phyloP scores from a whole-genome alignment of 2,113 vertebrate species.

The Pseudorectes ferrugineus region DNA sequence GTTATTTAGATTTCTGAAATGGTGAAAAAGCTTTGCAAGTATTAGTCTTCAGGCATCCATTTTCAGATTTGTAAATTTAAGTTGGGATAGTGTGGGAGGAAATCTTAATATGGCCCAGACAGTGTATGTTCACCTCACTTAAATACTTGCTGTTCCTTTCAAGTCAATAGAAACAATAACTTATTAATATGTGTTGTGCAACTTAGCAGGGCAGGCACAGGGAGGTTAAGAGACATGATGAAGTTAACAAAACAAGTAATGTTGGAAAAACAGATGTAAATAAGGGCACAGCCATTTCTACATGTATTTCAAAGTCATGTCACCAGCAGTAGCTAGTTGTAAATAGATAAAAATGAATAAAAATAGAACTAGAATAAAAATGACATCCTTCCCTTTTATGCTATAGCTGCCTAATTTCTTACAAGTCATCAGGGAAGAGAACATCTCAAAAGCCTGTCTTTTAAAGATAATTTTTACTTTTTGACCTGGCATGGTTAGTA shows the following conservation, averaged over 20 bases:
- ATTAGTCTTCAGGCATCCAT: background rate
- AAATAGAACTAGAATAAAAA: background rate
- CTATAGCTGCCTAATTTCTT: background rate
- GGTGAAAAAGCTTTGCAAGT: background rate
- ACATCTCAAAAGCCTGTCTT: background rate
- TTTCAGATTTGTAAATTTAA: background rate
- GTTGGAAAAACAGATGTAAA: background rate
- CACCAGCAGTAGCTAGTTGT: background rate
- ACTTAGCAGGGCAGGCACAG: background rate
- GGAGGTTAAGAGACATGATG: background rate
- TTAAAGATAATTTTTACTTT: background rate
- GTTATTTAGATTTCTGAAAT: background rate
- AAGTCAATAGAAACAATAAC: background rate
- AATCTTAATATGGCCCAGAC: background rate
- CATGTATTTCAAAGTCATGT: background rate
- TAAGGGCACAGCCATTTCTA: background rate
- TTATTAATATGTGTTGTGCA: background rate
- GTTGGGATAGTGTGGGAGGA: background rate
- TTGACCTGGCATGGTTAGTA: background rate
- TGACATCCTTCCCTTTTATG: background rate
- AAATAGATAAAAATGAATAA: background rate
- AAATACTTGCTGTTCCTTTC: background rate
- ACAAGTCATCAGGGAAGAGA: background rate
- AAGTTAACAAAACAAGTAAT: background rate
- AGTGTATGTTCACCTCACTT: background rate